Base-by-base conservation (phyloP, 2,797 vertebrate species). In the Melanotaenia trifasciata region DNA sequence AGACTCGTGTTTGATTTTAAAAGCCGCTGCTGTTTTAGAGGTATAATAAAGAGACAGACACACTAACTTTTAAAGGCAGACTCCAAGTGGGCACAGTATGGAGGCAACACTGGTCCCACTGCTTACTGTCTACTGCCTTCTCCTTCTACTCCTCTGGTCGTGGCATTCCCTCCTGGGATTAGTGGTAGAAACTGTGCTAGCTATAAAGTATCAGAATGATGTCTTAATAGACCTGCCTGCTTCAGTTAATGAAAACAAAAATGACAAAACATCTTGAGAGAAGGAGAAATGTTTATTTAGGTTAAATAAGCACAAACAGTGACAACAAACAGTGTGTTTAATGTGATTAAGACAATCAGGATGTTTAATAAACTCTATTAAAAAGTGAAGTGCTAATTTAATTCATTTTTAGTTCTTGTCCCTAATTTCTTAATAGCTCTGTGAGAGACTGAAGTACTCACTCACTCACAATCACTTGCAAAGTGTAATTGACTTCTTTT, bases 181-280 rank as follows among this genome's bases (percentile, higher is more conserved):
- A 50, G 70, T 43, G 33, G 33, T 22, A 79, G 72, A 81, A 85
- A 78, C 82, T 87, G 85, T 74, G 67, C 43, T 32, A 28, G 67
- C 67, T 72, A 53, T 73, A 63, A 74, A 65, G 70, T 79, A 4
- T 81, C 76, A n/a, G 22, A 72, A 61, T 72, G 78, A 72, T 53
- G 53, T 78, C 65, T 74, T 80, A 60, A 86, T 66, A 78, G 80
- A 83, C 68, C 78, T 73, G 72, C 70, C 82, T 65, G 62, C 56
- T 77, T 70, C 24, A 67, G 80, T 26, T n/a, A 47, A 8, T 77
- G 67, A 71, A 71, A 61, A 56, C 33, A 35, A 35, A 58, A 72
- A 61, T 43, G 9, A 51, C 59, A 38, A 33, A 60, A 70, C 45
- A 22, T 51, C n/a, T 22, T 51, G 50, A 64, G 13, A 67, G 14